phyloP scores from a whole-genome alignment of 2,888 invertebrate species.

The Acanthosepion esculentum region DNA sequence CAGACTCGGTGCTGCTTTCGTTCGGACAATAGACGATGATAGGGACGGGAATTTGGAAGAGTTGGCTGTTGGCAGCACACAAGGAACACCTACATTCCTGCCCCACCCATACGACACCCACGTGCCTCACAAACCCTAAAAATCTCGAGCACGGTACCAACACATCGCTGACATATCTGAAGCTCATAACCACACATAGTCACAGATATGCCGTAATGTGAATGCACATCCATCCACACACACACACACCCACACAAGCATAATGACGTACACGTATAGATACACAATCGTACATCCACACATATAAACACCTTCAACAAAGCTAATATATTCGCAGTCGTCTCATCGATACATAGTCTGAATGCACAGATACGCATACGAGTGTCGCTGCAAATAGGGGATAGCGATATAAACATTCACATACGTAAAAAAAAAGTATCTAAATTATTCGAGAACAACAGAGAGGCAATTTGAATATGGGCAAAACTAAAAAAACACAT shows the following conservation, averaged over 20 bases:
- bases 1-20: neutral
- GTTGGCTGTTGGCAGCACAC: neutral
- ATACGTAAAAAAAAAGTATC: neutral
- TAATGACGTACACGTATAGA: neutral
- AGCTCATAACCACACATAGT: neutral
- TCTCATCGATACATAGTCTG: no score
- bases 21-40: conserved; percentile 22
- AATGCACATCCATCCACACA: neutral
- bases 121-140: neutral
- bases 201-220: neutral
- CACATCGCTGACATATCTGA: neutral
- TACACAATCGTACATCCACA: neutral
- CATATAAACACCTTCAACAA: neutral
- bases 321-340: neutral
- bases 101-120: neutral
- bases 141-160: neutral
- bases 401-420: neutral
- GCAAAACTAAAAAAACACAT: neutral
- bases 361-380: no score
- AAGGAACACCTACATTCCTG: neutral
- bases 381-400: no score
- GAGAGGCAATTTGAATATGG: neutral
- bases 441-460: no score
- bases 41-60: conserved; percentile 33
- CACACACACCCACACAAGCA: neutral